A percentile compares a stretch with the other conserved stretches of the same genome.
phyloP scores from a whole-genome alignment of 2,113 vertebrate species.

The Onychorhynchus coronatus region DNA sequence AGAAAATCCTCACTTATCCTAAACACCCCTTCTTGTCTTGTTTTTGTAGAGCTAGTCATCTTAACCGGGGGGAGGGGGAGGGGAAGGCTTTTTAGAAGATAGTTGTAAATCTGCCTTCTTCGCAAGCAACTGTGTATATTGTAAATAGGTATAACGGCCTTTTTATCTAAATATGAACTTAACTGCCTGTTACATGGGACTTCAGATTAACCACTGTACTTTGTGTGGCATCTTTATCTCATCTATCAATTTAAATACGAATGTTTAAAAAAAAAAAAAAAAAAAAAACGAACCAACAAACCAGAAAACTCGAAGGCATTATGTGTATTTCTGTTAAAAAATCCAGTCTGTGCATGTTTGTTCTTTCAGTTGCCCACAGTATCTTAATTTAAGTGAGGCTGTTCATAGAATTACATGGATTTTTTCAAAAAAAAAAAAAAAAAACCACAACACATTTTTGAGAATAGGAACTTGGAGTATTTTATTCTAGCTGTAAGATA shows the following conservation, averaged over 20 bases:
- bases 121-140: constrained; percentile 86
- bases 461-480: constrained; percentile 57
- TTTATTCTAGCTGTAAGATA: constrained; percentile 61
- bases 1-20: constrained; percentile 21
- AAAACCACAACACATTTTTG: constrained; percentile 12
- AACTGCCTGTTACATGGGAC: constrained; percentile 87
- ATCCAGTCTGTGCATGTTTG: constrained; percentile 61
- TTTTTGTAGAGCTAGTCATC: constrained; percentile 74
- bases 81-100: constrained; percentile 79
- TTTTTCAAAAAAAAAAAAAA: constrained; percentile 42
- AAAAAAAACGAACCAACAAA: neutral
- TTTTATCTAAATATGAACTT: constrained; percentile 88
- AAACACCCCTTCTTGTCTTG: constrained; percentile 61
- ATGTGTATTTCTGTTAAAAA: constrained; percentile 63
- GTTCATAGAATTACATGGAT: constrained; percentile 52
- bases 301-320: constrained; percentile 47
- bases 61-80: constrained; percentile 61
- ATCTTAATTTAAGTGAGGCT: constrained; percentile 67
- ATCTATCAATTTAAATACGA: constrained; percentile 70
- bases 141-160: constrained; percentile 92
- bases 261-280: constrained; percentile 39
- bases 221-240: constrained; percentile 71
- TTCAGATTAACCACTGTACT: constrained; percentile 83
- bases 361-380: constrained; percentile 69
- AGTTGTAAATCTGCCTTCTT: constrained; percentile 80